Percentiles rank a stretch among this genome's conserved stretches.
Evolutionary conservation across 2,113 vertebrate genomes (phyloP).

Genomic region (Xyrauchen texanus): DNA sequence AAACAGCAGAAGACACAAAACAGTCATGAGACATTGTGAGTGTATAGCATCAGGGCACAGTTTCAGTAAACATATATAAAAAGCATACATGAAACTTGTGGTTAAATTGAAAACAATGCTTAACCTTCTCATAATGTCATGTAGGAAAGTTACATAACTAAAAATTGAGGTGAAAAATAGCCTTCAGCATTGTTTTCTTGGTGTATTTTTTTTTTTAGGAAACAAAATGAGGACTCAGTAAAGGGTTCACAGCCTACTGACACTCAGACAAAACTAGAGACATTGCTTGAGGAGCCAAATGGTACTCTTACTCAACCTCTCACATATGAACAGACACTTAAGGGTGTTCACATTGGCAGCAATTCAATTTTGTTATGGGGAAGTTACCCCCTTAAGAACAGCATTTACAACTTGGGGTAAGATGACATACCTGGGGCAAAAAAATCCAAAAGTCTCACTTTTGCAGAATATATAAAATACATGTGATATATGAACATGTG

Average conservation of each 20-base stretch:
- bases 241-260: constrained; percentile 52
- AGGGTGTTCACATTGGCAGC: too few relatives aligned
- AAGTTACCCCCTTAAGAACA: too few relatives aligned
- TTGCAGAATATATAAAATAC: too few relatives aligned
- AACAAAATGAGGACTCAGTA: constrained; percentile 59
- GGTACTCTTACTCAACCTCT: constrained; percentile 42
- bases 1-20: constrained; percentile 58
- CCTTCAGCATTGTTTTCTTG: constrained; percentile 22
- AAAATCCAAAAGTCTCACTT: too few relatives aligned
- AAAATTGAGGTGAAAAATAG: not conserved
- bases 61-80: too few relatives aligned
- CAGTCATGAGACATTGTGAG: constrained; percentile 69
- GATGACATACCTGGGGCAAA: too few relatives aligned
- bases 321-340: not conserved
- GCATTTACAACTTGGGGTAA: too few relatives aligned
- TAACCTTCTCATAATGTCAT: not conserved
- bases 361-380: too few relatives aligned
- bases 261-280: constrained; percentile 48
- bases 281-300: constrained; percentile 61
- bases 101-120: too few relatives aligned
- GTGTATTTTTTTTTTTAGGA: constrained; percentile 70
- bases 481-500: too few relatives aligned
- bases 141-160: not conserved
- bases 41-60: not conserved
- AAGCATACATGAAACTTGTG: too few relatives aligned